phyloP scores from a whole-genome alignment of 1,140 invertebrate species.

The Brachionus sp. region DNA sequence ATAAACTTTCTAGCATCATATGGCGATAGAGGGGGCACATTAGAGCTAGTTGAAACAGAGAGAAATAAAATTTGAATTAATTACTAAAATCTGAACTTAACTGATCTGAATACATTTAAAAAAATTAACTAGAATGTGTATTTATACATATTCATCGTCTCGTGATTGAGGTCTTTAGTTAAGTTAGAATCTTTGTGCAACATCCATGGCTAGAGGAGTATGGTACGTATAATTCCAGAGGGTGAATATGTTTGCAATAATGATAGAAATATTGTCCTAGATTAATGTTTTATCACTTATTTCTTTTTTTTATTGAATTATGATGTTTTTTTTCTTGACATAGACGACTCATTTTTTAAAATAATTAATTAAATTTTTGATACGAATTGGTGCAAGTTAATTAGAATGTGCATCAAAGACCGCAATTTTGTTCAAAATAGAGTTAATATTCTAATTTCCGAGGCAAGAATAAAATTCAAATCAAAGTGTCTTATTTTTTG shows the following conservation, averaged over 20 bases:
- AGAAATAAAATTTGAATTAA: conserved; percentile 39
- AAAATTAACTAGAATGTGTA: background rate
- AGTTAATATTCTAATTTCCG: no score
- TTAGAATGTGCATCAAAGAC: no score
- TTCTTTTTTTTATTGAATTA: no score
- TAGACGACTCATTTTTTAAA: no score
- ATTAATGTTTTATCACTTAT: no score
- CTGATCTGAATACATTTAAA: background rate
- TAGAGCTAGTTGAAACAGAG: background rate
- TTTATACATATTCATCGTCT: background rate
- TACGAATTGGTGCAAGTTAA: no score
- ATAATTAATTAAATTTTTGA: no score
- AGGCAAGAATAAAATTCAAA: no score
- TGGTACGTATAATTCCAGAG: background rate
- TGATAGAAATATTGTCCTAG: no score
- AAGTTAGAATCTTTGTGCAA: background rate
- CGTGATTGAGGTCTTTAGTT: conserved; percentile 20
- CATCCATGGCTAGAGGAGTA: background rate
- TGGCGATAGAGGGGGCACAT: background rate
- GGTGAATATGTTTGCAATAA: background rate
- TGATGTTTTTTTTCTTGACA: no score
- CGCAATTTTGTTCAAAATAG: no score
- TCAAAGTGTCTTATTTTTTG: no score
- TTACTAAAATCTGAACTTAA: conserved; percentile 29
- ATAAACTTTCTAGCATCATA: conserved; percentile 4